Conservation (phyloP, 1,140 invertebrate genomes). For the Heliothis virescens region DNA sequence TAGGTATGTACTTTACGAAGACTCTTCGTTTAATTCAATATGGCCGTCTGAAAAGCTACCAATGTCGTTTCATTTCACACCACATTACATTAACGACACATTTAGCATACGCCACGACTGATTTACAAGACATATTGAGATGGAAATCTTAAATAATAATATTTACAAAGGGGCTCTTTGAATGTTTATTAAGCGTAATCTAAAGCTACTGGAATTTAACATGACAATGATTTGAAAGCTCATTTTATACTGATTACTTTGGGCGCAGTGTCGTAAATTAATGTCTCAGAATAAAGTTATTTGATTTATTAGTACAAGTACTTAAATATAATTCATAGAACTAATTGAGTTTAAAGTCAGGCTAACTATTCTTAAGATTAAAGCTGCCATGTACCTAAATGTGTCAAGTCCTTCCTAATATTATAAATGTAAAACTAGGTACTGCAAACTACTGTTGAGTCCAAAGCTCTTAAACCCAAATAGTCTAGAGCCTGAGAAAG, state of each 20-base stretch:
- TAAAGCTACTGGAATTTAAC: neutral
- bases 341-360: too few species aligned
- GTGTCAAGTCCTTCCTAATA: too few species aligned
- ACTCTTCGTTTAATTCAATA: slow-evolving; percentile 15
- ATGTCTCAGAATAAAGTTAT: neutral
- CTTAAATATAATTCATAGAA: too few species aligned
- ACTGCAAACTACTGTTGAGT: too few species aligned
- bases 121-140: slow-evolving; percentile 21
- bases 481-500: too few species aligned
- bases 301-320: neutral
- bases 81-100: slow-evolving; percentile 11
- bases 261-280: neutral
- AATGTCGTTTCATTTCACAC: slow-evolving; percentile 26
- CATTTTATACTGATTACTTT: slow-evolving; percentile 23
- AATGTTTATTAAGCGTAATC: neutral
- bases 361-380: too few species aligned
- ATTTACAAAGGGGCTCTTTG: slow-evolving; percentile 7
- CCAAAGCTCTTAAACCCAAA: too few species aligned
- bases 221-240: neutral
- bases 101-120: slow-evolving; percentile 9
- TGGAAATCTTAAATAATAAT: slow-evolving; percentile 19
- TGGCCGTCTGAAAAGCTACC: neutral
- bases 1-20: neutral
- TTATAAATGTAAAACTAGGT: too few species aligned
- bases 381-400: too few species aligned